Conservation (phyloP, 1,140 invertebrate species). For the Eurytemora carolleeae region DNA sequence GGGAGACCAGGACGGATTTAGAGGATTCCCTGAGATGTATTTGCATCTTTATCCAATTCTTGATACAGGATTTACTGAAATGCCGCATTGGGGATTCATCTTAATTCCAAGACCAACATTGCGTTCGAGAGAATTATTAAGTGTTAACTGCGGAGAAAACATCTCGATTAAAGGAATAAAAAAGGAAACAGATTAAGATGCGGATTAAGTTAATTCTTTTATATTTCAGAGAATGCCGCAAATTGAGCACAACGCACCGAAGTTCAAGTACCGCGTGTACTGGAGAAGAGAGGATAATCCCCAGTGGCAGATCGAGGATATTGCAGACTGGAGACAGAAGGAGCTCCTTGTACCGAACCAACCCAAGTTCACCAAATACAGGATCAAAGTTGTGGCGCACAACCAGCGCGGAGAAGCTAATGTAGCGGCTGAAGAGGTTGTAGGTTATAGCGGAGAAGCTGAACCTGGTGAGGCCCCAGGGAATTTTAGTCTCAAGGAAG, state of each 20-base stretch:
- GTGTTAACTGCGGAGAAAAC: too few relatives aligned
- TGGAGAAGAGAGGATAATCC: conserved; percentile 57
- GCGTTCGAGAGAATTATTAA: too few relatives aligned
- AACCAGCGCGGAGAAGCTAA: conserved; percentile 75
- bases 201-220: too few relatives aligned
- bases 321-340: conserved; percentile 50
- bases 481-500: conserved; percentile 57
- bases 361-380: conserved; percentile 75
- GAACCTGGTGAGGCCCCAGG: conserved; percentile 53
- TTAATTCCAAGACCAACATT: too few relatives aligned
- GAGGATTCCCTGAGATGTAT: too few relatives aligned
- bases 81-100: too few relatives aligned
- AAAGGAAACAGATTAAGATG: too few relatives aligned
- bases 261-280: conserved; percentile 72
- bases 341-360: conserved; percentile 49
- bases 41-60: too few relatives aligned
- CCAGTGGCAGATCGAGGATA: conserved; percentile 50
- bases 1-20: too few relatives aligned
- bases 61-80: too few relatives aligned
- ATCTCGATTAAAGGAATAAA: too few relatives aligned
- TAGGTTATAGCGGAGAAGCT: conserved; percentile 88
- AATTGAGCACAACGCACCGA: conserved; percentile 85
- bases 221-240: conserved; percentile 63
- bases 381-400: conserved; percentile 73
- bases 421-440: conserved; percentile 52